Base-by-base conservation (phyloP, 2,113 vertebrate species). In the Rhynchomys soricoides region DNA sequence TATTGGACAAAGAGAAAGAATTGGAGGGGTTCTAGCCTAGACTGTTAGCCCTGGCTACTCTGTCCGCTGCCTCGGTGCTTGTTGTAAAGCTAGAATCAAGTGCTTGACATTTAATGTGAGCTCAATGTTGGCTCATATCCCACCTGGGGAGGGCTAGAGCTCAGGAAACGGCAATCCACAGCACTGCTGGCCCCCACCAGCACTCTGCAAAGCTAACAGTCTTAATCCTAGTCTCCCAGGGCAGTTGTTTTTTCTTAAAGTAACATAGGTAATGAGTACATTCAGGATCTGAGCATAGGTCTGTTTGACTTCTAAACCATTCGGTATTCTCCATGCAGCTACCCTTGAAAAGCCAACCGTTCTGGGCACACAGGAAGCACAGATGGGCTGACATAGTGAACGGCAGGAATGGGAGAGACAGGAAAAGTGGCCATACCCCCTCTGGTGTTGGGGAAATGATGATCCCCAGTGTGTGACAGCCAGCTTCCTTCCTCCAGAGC, bases 401-500 rank as follows among this genome's bases (percentile, higher is more conserved):
- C 11, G 37, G 24, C 37, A 70, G 87, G 86, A 71, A 19, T 31
- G 78, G 73, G 86, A 91, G 64, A 85, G 21, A 92, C 64, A 89
- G 74, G 79, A 88, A 90, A 97, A 83, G 64, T 4, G 31, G 88
- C 95, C 98, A 92, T 98, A 98, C 98, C 98, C 96, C 59, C 97
- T 97, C 97, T 98, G 90, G 95, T 93, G 96, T 57, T 98, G 92
- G 97, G 95, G 96, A 98, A 98, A 48, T 98, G 97, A 95, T 98
- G 98, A 62, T 98, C 97, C 96, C 98, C 98, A 92, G 97, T 95
- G 75, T 96, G 98, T 81, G 98, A 95, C 92, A 99, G 89, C 98
- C 98, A 99, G 95, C 97, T 96, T 97, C 97, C 98, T 97, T 99
- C 98, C 86, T 99, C 98, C 97, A 98, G 97, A 90, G 98, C 97